These are phyloP conservation scores for Neoscelio sp. DNA, from an alignment of 2,888 invertebrate species.

Conservation along the genomic window DNA sequence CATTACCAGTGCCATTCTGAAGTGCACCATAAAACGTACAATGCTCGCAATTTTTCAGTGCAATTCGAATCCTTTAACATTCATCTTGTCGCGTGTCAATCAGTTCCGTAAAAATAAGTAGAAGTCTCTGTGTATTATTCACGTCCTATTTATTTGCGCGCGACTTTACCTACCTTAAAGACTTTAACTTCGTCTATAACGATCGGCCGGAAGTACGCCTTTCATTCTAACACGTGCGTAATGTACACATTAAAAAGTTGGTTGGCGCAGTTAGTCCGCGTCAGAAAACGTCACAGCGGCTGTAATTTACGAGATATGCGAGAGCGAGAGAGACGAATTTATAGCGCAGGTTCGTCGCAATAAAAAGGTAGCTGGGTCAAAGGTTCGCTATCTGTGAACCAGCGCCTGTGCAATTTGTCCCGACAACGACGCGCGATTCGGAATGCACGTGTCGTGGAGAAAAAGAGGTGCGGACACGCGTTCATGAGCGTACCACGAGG, in stretches of 20 bases:
- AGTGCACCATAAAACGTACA: no score
- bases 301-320: conserved; percentile 54
- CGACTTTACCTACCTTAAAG: conserved; percentile 19
- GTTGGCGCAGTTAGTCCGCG: conserved; percentile 3
- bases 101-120: no score
- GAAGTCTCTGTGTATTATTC: no score
- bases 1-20: no score
- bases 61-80: no score
- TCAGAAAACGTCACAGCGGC: conserved; percentile 7
- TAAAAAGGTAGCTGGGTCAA: conserved; percentile 52
- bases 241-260: conserved; percentile 57
- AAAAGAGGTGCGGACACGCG: conserved; percentile 35
- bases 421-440: conserved; percentile 37
- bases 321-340: conserved; percentile 51
- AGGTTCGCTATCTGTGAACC: conserved; percentile 50
- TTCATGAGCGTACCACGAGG: neutral
- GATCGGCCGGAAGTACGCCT: conserved; percentile 20
- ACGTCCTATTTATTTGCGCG: conserved; percentile 14
- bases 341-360: conserved; percentile 42
- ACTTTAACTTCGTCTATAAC: conserved; percentile 35
- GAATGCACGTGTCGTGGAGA: conserved; percentile 50
- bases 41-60: no score
- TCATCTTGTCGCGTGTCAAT: no score
- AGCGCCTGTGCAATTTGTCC: conserved; percentile 50
- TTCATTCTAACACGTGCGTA: conserved; percentile 23